Conservation (phyloP, 2,888 invertebrate species). For the Lepeophtheirus nordmannii region DNA sequence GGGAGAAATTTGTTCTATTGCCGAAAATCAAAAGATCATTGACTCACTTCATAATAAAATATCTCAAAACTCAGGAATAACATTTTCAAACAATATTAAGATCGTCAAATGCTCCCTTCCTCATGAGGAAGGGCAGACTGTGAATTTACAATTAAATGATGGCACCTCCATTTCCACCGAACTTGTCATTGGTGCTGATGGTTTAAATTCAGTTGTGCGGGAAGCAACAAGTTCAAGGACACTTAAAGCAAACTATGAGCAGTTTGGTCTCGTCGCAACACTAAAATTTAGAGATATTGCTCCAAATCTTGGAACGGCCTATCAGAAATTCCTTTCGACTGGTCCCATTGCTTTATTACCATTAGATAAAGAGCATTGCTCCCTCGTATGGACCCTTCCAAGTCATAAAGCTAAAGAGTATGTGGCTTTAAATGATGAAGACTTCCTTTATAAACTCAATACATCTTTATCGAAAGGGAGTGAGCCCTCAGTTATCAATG, state of each 20-base stretch:
- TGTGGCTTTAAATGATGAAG: background rate
- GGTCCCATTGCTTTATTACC: slow-evolving; percentile 88
- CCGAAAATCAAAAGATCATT: slow-evolving; percentile 79
- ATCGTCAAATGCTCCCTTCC: slow-evolving; percentile 50
- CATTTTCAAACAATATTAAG: slow-evolving; percentile 51
- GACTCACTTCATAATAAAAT: slow-evolving; percentile 53
- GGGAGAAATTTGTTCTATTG: slow-evolving; percentile 37
- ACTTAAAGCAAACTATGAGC: slow-evolving; percentile 55
- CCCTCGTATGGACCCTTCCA: slow-evolving; percentile 16
- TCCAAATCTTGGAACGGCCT: slow-evolving; percentile 66
- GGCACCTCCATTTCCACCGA: slow-evolving; percentile 25
- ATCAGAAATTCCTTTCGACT: slow-evolving; percentile 84
- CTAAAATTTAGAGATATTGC: slow-evolving; percentile 63
- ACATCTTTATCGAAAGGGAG: slow-evolving; percentile 28
- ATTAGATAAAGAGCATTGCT: slow-evolving; percentile 34
- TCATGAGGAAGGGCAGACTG: slow-evolving; percentile 28
- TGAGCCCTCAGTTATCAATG: slow-evolving; percentile 29
- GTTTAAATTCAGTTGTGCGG: slow-evolving; percentile 71
- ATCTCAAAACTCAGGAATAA: slow-evolving; percentile 38
- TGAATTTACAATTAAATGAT: slow-evolving; percentile 24
- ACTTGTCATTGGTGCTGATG: slow-evolving; percentile 79
- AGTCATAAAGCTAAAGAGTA: slow-evolving; percentile 5
- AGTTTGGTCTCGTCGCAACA: slow-evolving; percentile 83
- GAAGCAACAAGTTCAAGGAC: too few species aligned
- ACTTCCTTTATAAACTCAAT: slow-evolving; percentile 25